Conservation (phyloP, 1,140 invertebrate species). For the Cydia strobilella region DNA sequence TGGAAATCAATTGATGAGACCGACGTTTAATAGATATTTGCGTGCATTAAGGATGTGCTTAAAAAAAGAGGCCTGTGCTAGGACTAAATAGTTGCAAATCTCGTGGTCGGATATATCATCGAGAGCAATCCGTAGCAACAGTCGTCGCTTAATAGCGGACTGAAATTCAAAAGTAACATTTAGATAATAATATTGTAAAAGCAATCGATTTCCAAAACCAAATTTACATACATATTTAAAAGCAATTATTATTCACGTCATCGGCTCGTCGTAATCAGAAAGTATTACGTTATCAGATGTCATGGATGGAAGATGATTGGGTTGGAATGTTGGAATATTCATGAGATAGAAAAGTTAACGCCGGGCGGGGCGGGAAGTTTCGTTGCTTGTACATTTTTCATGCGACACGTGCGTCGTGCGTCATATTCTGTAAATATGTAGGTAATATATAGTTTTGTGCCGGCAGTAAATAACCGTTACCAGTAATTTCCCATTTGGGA, state of each 20-base stretch:
- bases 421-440: background rate
- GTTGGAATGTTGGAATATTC: conserved; percentile 27
- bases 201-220: conserved; percentile 6
- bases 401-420: background rate
- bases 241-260: conserved; percentile 32
- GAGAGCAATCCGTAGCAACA: too few species aligned
- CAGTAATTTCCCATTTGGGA: too few species aligned
- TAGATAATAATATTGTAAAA: background rate
- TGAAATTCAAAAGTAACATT: background rate
- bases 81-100: too few species aligned
- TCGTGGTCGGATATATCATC: too few species aligned
- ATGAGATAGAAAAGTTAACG: conserved; percentile 32
- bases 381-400: conserved; percentile 22
- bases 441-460: background rate
- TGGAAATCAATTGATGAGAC: too few species aligned
- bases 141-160: background rate
- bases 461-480: too few species aligned
- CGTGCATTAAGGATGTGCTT: too few species aligned
- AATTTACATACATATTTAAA: conserved; percentile 26
- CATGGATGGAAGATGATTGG: conserved; percentile 31
- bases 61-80: too few species aligned
- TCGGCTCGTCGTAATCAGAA: conserved; percentile 15
- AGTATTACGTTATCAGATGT: conserved; percentile 31
- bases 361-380: conserved; percentile 6
- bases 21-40: too few species aligned